Evolutionary conservation across 1,140 invertebrate species (phyloP), one percentile per base, ranked within the genome.

Genomic region (Megalonaias nervosa): DNA sequence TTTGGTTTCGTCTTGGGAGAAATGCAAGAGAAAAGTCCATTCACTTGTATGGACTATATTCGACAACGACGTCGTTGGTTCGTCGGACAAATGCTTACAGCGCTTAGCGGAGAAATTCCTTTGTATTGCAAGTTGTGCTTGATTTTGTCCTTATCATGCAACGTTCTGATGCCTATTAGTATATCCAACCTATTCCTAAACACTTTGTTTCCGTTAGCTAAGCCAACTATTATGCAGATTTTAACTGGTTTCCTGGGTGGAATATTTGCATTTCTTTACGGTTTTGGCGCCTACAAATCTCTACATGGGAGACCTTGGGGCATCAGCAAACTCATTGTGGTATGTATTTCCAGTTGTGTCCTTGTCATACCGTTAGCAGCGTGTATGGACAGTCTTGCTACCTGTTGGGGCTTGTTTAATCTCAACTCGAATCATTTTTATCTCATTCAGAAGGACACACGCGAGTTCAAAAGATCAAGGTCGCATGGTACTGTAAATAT

Each of bases 1-100:
- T 82, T 80, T 67, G 77, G 66, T 56, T 83, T 72, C 61, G 72
- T 82, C 17, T 74, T 82, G 23, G 80, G 97, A 48, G 97, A 98
- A 91, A 98, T 98, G 97, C 97, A 96, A 94, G 97, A 98, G 89
- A 98, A 99, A 88, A 97, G 96, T 17, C 97, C 97, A 12, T 99
- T 99, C 86, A 97, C 96, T 0, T 91, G 98, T 4, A 95, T 95
- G 93, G 97, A 99, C 90, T 97, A 98, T 87, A 93, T 99, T 64
- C 97, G 98, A 89, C 97, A 99, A 89, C 92, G 97, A 70, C 98
- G 98, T 90, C 93, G 97, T 62, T 99, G 97, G 97, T 92, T 99
- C 64, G 96, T 98, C 92, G 97, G 97, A 85, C 98, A 99, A 81
- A 93, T 96, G 23, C 92, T 99, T 70, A 97, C 98, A 1, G 96